Evolutionary conservation across 1,140 invertebrate genomes (phyloP), one percentile per base, ranked within the genome.

Genomic region (Pogonognathellus flavescens): DNA sequence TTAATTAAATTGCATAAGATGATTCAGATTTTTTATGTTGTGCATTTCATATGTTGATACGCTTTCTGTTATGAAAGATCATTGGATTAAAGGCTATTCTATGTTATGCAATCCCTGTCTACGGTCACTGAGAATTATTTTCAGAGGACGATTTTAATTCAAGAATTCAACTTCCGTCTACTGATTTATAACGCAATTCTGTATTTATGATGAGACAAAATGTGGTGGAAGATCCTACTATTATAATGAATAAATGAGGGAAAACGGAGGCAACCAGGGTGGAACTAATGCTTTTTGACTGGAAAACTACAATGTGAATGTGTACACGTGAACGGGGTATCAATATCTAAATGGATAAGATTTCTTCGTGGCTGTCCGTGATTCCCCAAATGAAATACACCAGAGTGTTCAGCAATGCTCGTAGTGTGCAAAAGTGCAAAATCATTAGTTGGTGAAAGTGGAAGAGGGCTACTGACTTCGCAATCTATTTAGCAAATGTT

Each of bases 401-500:
- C 16, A 16, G 11, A 16, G 16, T 16, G 9, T 16, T 5, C 52
- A 13, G 60, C 3, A 66, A 25, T 31, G 62, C 22, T 66, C 22
- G 7, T 25, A 66, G 62, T 66, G 62, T 66, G 22, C 62, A 66
- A 66, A 66, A 66, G 62, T 66, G 62, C 62, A 66, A 66, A 66
- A 66, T 66, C 62, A 66, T 66, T 66, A 66, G 62, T 66, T 66
- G 11, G 20, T 25, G 20, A 66, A 66, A 66, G 25, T 66, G 62
- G 62, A 25, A 66, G 22, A 25, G 25, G 22, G 62, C 20, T 25
- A 62, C 25, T 31, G 62, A 31, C 62, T 66, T 22, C 4, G 62
- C 62, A 66, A 66, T 66, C 62, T 66, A 66, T 66, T 66, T 20
- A 5, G 22, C 18, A 66, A 66, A 20, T 66, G 62, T 66, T 66